Percentiles rank a stretch among this genome's conserved stretches.
phyloP scores from a whole-genome alignment of 2,888 invertebrate species.

The Apodemia mormo region DNA sequence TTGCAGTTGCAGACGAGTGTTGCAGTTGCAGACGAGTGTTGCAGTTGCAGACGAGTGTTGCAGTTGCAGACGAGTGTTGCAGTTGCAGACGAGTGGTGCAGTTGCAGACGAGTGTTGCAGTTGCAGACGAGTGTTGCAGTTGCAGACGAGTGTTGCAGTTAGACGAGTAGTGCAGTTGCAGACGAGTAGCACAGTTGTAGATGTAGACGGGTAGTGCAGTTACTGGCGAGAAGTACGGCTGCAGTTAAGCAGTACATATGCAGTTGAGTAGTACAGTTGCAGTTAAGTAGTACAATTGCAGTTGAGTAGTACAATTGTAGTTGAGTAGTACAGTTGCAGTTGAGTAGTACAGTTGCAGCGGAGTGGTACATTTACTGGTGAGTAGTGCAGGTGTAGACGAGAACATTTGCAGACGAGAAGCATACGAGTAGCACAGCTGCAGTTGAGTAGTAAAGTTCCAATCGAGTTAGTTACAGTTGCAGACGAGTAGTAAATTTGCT shows the following conservation, averaged over 20 bases:
- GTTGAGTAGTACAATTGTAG: too few relatives aligned
- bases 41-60: neutral
- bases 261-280: too few relatives aligned
- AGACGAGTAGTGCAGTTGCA: neutral
- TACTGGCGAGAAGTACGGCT: neutral
- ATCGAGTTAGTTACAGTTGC: neutral
- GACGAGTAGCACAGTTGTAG: neutral
- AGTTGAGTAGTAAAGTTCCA: neutral
- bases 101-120: neutral
- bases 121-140: neutral
- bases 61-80: neutral
- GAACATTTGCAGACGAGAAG: too few relatives aligned
- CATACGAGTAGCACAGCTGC: neutral
- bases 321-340: too few relatives aligned
- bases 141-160: neutral
- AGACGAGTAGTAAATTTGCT: neutral
- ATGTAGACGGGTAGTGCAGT: neutral
- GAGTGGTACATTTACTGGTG: neutral
- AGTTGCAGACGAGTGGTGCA: neutral
- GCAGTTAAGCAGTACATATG: too few relatives aligned
- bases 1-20: neutral
- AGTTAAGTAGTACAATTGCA: too few relatives aligned
- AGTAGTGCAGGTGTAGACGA: neutral
- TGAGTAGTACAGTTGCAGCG: neutral
- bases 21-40: neutral